Evolutionary conservation across 2,797 vertebrate species (phyloP), one percentile per base, ranked within the genome.

Genomic region (Gobionotothen gibberifrons): DNA sequence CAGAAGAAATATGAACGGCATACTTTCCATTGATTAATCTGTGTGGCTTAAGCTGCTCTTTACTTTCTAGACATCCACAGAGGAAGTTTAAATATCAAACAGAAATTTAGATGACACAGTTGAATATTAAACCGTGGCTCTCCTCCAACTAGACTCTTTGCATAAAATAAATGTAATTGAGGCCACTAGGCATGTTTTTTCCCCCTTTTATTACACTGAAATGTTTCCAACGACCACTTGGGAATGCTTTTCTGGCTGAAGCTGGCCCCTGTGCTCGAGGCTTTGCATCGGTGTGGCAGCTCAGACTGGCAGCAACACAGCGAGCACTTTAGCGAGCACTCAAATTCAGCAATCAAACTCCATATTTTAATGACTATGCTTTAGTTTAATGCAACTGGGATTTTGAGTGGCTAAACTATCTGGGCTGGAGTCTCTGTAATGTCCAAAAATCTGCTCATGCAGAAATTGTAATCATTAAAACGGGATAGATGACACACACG

Each of bases 61-160:
- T 87, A 80, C 71, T 90, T 86, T 69, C 72, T 67, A 70, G 81
- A 80, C 72, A 71, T 76, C 74, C 78, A 72, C 74, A 68, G 64
- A 85, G 78, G 76, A 88, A 68, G 72, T 83, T 83, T 81, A 88
- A 88, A 87, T 86, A 89, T 90, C 81, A 91, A 91, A 91, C 78
- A 83, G 85, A 87, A 90, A 85, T 83, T 82, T 89, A 76, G 80
- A 92, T 81, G 85, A 89, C 68, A 80, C 56, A 29, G 62, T 72
- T 82, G 69, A 91, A 86, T 83, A 86, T 85, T 76, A 86, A 90
- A 87, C 59, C 14, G 47, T 56, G 68, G 62, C 71, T 85, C 70
- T 68, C 56, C 59, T 85, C 72, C 76, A 84, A 65, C 70, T 49
- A 58, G 43, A 86, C 56, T 78, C 77, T 78, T 68, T 59, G 71